Base-by-base conservation (phyloP, 2,888 invertebrate genomes). In the Silvanus unidentatus region DNA sequence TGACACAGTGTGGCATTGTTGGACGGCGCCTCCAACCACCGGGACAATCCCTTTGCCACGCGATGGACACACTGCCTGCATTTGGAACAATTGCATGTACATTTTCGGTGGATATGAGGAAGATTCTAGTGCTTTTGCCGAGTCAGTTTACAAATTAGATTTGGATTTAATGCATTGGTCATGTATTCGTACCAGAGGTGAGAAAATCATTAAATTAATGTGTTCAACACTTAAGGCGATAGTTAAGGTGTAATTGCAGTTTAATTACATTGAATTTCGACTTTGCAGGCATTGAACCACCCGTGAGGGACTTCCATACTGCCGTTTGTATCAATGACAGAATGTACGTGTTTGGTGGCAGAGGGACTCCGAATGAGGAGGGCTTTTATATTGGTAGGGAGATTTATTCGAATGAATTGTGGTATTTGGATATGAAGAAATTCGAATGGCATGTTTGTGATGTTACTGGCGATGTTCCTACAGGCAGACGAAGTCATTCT, bases 31-130 rank as follows among this genome's bases (percentile, higher is more conserved):
- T 8, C 52, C 68, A 35, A 83, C 84, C 0, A 73, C 74, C 1
- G 93, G 93, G 0, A 73, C 73, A 39, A 73, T 83, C 16, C 95
- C 95, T 0, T 82, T 82, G 45, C 86, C 91, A 0, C 78, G 93
- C 58, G 95, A 96, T 72, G 96, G 95, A 0, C 95, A 96, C 68
- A 86, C 92, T 1, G 92, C 94, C 1, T 90, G 90, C 65, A 74
- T 90, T 1, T 84, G 88, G 55, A 76, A 77, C 43, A 78, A 85
- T 59, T 79, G 76, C 60, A 93, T 94, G 92, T 89, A 85, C 63
- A 82, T 95, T 48, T 93, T 90, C 75, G 94, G 92, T 16, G 95
- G 95, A 0, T 95, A 87, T 72, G 91, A 93, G 65, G 92, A 93
- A 66, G 81, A 83, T 42, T 79, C 83, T 32, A 85, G 88, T 64